Evolutionary conservation across 2,113 vertebrate species (phyloP).

Genomic region (Pardalotus punctatus): DNA sequence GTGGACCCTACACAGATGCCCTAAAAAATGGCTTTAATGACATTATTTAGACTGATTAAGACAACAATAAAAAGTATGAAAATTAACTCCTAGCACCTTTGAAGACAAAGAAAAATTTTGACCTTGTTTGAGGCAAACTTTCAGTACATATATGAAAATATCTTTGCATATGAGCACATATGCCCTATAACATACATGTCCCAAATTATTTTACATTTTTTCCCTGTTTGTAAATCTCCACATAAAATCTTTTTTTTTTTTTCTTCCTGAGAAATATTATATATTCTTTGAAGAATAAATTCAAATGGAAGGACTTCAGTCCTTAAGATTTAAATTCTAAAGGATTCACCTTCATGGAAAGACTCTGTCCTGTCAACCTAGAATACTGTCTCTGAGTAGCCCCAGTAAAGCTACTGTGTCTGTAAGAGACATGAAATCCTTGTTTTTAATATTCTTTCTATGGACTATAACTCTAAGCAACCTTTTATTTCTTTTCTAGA

Average conservation of each 20-base stretch:
- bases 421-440: background rate
- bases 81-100: background rate
- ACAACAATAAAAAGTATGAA: background rate
- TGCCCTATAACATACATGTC: background rate
- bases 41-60: background rate
- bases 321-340: background rate
- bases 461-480: background rate
- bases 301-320: background rate
- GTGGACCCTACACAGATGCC: background rate
- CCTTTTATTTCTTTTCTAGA: background rate
- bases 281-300: background rate
- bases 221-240: background rate
- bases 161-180: background rate
- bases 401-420: background rate
- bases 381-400: background rate
- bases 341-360: background rate
- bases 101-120: background rate
- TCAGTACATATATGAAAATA: background rate
- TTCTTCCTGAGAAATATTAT: background rate
- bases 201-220: background rate
- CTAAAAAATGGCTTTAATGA: background rate
- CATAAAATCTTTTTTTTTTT: fast-evolving
- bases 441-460: background rate
- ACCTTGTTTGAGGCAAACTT: background rate
- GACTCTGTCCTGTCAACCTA: background rate